Percentiles rank a stretch among this genome's conserved stretches.
Conservation (phyloP, 2,113 vertebrate genomes). For the Ia io region DNA sequence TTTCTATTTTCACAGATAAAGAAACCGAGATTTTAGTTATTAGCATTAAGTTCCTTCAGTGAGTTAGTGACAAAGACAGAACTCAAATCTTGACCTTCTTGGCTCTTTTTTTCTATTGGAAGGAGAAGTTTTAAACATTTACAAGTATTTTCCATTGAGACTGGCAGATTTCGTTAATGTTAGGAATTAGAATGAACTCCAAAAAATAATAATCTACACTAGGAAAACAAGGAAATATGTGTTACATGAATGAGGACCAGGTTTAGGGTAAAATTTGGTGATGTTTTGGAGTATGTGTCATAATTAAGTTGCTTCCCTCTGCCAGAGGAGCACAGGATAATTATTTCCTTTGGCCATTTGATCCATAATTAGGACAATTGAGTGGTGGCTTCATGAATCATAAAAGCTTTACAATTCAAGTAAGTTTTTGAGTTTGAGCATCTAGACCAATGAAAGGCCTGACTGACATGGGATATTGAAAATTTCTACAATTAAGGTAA, state of each 20-base stretch:
- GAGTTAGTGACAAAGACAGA: not conserved
- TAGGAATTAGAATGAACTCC: not conserved
- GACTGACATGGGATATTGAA: not conserved
- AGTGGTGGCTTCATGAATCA: not conserved
- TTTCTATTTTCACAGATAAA: not conserved
- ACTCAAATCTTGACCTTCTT: not conserved
- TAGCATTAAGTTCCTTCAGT: not conserved
- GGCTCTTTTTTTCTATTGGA: not conserved
- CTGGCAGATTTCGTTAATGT: not conserved
- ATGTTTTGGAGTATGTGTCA: not conserved
- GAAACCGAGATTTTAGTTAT: not conserved
- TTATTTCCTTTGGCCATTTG: not conserved
- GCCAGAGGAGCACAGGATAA: not conserved
- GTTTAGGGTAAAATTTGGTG: not conserved
- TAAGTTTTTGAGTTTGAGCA: not conserved
- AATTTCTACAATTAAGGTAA: not conserved
- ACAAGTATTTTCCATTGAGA: not conserved
- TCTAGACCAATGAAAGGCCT: not conserved
- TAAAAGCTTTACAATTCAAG: not conserved
- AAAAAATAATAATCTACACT: not conserved
- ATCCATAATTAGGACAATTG: not conserved
- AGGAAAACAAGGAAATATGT: not conserved
- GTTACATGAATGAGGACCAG: not conserved
- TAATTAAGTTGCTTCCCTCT: not conserved
- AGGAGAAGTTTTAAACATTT: not conserved